Conservation (phyloP, 2,797 vertebrate genomes). For the Ctenopoma kingsleyae region DNA sequence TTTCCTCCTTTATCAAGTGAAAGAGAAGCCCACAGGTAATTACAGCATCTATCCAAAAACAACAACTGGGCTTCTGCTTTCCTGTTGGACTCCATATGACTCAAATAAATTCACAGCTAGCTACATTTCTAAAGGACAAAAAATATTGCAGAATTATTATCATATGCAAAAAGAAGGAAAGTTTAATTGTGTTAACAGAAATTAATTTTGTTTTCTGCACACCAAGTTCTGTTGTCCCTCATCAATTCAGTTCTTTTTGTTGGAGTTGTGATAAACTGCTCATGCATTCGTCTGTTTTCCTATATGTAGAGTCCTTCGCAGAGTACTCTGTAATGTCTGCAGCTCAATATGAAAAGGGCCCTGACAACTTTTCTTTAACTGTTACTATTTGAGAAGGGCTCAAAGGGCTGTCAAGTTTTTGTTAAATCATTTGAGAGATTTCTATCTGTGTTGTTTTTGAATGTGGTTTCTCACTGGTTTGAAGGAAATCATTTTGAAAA, state of each 20-base stretch:
- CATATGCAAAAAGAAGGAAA: background rate
- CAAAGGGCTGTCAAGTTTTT: too few species aligned
- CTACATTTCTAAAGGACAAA: constrained; percentile 36
- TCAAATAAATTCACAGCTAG: constrained; percentile 45
- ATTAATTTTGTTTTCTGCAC: background rate
- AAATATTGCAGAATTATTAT: constrained; percentile 27
- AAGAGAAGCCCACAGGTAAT: constrained; percentile 77
- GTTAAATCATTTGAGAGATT: background rate
- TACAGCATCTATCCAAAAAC: constrained; percentile 69
- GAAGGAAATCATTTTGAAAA: background rate
- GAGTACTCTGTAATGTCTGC: too few species aligned
- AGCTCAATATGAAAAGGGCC: too few species aligned
- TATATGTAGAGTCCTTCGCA: too few species aligned
- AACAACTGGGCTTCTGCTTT: constrained; percentile 61
- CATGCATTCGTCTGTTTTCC: constrained; percentile 7
- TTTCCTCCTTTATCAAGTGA: constrained; percentile 77
- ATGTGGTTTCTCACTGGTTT: background rate
- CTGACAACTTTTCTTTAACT: too few species aligned
- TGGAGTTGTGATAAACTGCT: background rate
- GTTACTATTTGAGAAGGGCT: too few species aligned
- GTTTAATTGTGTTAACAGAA: background rate
- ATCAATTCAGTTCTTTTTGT: too few species aligned
- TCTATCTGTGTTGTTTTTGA: background rate
- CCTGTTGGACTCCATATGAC: constrained; percentile 53
- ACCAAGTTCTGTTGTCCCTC: background rate